These are phyloP conservation scores for Agrilus planipennis DNA, from an alignment of 1,140 invertebrate genomes.

Conservation along the genomic window DNA sequence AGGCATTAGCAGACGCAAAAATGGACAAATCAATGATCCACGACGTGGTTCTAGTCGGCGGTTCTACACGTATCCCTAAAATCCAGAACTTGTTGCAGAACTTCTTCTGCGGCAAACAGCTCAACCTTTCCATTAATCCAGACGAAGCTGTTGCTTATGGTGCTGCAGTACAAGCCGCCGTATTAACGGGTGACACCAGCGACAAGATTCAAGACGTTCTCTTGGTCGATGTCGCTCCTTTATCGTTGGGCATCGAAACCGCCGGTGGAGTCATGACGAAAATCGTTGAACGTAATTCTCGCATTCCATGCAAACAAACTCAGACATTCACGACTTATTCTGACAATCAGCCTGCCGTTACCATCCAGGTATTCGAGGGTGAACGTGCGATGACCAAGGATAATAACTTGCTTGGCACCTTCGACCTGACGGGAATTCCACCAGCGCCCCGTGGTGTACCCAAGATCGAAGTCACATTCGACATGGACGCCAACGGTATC, in stretches of 20 bases:
- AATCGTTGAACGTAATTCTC: slow-evolving; percentile 47
- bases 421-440: slow-evolving; percentile 54
- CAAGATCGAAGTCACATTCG: slow-evolving; percentile 58
- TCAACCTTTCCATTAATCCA: slow-evolving; percentile 56
- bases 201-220: slow-evolving; percentile 55
- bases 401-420: slow-evolving; percentile 64
- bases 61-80: slow-evolving; percentile 62
- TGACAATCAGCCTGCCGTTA: slow-evolving; percentile 58
- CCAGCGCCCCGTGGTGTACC: slow-evolving; percentile 44
- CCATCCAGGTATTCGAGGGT: slow-evolving; percentile 64
- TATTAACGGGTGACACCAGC: slow-evolving; percentile 44
- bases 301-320: slow-evolving; percentile 50
- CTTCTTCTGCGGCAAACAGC: slow-evolving; percentile 48
- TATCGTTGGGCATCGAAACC: slow-evolving; percentile 54
- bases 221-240: slow-evolving; percentile 54
- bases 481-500: slow-evolving; percentile 59
- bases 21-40: slow-evolving; percentile 57
- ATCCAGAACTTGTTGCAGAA: slow-evolving; percentile 48
- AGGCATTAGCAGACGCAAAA: slow-evolving; percentile 61
- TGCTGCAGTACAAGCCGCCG: slow-evolving; percentile 52
- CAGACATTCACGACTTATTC: slow-evolving; percentile 53
- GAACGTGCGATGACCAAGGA: slow-evolving; percentile 69
- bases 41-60: slow-evolving; percentile 69
- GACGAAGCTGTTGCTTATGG: slow-evolving; percentile 56
- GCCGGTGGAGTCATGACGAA: slow-evolving; percentile 56